A percentile compares a stretch with the other conserved stretches of the same genome.
Conservation (phyloP, 2,888 invertebrate genomes). For the Myopa tessellatipennis region DNA sequence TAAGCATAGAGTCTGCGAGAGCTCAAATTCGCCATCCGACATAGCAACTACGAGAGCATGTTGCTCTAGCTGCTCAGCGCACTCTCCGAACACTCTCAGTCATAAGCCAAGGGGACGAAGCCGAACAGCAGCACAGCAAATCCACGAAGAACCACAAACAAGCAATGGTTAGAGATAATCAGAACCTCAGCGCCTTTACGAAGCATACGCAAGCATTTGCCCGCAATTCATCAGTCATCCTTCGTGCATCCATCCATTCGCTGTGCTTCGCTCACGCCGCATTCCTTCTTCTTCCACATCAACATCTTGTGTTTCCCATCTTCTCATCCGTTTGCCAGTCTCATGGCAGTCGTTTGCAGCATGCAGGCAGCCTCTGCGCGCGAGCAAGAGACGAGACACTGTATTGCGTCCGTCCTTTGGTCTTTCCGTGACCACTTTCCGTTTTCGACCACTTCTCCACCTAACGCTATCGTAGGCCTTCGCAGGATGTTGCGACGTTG, state of each 20-base stretch:
- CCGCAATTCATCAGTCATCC: slow-evolving; percentile 13
- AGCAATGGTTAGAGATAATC: slow-evolving; percentile 26
- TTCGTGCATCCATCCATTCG: slow-evolving; percentile 17
- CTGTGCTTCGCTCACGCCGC: slow-evolving; percentile 13
- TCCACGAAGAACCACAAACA: slow-evolving; percentile 21
- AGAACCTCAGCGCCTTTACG: slow-evolving; percentile 4
- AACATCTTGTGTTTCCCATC: slow-evolving; percentile 24
- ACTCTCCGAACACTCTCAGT: slow-evolving; percentile 5
- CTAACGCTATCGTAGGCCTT: slow-evolving; percentile 29
- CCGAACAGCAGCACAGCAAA: background rate
- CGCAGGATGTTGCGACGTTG: slow-evolving; percentile 51
- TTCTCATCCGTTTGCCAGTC: slow-evolving; percentile 24
- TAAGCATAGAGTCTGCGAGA: background rate
- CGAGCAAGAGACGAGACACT: slow-evolving; percentile 21
- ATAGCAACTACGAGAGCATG: background rate
- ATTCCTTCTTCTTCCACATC: slow-evolving; percentile 5
- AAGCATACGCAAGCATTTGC: slow-evolving; percentile 8
- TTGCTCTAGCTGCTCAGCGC: background rate
- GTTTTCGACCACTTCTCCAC: slow-evolving; percentile 26
- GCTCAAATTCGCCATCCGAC: background rate
- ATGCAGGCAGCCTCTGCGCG: background rate
- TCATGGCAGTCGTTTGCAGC: slow-evolving; percentile 18
- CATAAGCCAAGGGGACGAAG: slow-evolving; percentile 1
- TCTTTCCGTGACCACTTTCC: slow-evolving; percentile 26
- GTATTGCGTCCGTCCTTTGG: slow-evolving; percentile 27